Evolutionary conservation across 2,113 vertebrate genomes (phyloP).

Genomic region (Bufo gargarizans): DNA sequence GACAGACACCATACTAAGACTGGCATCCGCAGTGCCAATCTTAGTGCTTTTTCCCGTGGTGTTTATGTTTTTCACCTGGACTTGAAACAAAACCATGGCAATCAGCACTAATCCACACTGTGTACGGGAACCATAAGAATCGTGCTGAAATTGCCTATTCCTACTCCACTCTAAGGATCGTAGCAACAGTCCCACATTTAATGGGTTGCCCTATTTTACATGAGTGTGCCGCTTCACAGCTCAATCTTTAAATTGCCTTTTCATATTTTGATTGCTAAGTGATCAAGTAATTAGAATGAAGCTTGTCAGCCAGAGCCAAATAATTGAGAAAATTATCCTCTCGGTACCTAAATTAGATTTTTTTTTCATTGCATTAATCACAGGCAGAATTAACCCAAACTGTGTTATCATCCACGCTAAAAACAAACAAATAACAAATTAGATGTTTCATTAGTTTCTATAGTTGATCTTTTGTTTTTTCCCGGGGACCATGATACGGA

Average conservation of each 20-base stretch:
- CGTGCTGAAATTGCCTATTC: too few species aligned
- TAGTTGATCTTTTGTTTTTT: not conserved
- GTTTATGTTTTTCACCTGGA: too few species aligned
- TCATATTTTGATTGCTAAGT: constrained; percentile 57
- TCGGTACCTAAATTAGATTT: constrained; percentile 53
- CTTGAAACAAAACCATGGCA: too few species aligned
- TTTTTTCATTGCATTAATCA: constrained; percentile 52
- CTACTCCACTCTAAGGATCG: not conserved
- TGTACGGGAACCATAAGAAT: too few species aligned
- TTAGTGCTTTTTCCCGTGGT: too few species aligned
- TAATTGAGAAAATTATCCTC: constrained; percentile 57
- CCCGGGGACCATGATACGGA: not conserved
- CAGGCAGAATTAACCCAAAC: constrained; percentile 31
- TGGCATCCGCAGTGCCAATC: too few species aligned
- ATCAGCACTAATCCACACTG: too few species aligned
- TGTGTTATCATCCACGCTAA: not conserved
- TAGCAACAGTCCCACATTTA: constrained; percentile 7
- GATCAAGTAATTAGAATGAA: constrained; percentile 56
- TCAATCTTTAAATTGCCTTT: constrained; percentile 52
- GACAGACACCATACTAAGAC: too few species aligned
- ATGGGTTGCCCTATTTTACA: constrained; percentile 29
- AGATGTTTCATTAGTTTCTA: constrained; percentile 37
- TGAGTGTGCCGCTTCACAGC: constrained; percentile 22
- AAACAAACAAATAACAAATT: constrained; percentile 43
- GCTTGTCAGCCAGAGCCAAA: constrained; percentile 45